Base-by-base conservation (phyloP, 2,797 vertebrate genomes). In the Thunnus albacares region DNA sequence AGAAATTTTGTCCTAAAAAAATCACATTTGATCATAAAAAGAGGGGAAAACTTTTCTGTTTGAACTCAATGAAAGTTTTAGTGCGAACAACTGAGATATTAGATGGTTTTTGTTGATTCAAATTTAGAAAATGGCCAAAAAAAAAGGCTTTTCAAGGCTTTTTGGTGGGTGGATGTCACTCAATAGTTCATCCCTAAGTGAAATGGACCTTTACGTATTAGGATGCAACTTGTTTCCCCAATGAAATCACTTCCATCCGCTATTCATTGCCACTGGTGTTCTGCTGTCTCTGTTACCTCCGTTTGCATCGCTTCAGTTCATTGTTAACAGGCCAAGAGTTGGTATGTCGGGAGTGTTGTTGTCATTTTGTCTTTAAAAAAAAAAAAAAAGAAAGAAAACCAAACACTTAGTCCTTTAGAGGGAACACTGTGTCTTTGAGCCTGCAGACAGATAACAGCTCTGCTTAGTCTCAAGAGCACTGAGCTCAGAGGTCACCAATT, bases 361-460 rank as follows among this genome's bases (percentile, higher is more conserved):
- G 33, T 12, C 4, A 43, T 14, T 43, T 43, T 13, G 41, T 43
- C 41, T 38, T 3, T 30, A 30, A 30, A 38, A 38, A 43, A 43
- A 43, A 10, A 68, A 35, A 38, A 73, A 79, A 77, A 41, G 3
- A 14, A 14, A 43, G 14, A 13, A 43, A 43, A 12, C 26, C 33
- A n/a, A 79, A n/a, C 58, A 55, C 55, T 22, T 22, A 26, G 43
- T 41, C 64, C 49, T 78, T 55, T 14, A 28, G 57, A 38, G 28
- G 45, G 72, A 75, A 80, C 66, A 30, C 3, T 5, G 6, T 75
- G 64, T 86, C 64, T 75, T 47, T 67, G 33, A 52, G 75, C 35
- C 47, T 13, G 5, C 57, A 71, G 67, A 74, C 13, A 47, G 62
- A 83, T 71, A 68, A 77, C 33, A 4, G 35, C 26, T 52, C 56